A percentile compares a stretch with the other conserved stretches of the same genome.
Evolutionary conservation across 2,113 vertebrate species (phyloP).

Genomic region (Bombycilla garrulus): DNA sequence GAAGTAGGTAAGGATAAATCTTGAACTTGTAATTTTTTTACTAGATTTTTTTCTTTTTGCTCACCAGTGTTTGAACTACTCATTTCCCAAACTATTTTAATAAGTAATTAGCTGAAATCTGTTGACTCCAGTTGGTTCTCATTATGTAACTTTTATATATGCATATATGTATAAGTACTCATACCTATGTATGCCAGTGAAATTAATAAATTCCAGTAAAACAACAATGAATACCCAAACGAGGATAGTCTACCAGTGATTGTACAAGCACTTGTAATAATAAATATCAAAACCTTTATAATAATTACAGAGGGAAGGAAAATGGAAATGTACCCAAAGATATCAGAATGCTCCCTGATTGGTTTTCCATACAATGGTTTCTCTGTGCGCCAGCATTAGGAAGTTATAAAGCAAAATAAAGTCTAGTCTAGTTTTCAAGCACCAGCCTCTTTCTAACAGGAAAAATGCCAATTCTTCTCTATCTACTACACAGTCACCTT

Average conservation of each 20-base stretch:
- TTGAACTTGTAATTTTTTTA: not conserved
- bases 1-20: not conserved
- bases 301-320: not conserved
- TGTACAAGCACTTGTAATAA: not conserved
- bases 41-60: not conserved
- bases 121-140: not conserved
- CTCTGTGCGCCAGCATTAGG: not conserved
- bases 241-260: not conserved
- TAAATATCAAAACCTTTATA: not conserved
- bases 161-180: not conserved
- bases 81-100: not conserved
- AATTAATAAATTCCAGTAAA: not conserved
- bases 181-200: not conserved
- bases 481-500: not conserved
- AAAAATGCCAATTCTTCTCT: not conserved
- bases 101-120: not conserved
- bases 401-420: not conserved
- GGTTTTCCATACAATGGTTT: not conserved
- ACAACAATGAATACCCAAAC: not conserved
- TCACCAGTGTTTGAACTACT: not conserved
- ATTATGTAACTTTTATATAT: not conserved
- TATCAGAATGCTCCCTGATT: not conserved
- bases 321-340: not conserved
- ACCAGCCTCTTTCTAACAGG: not conserved
- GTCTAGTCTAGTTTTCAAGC: not conserved